Percentiles rank a stretch among this genome's conserved stretches.
Evolutionary conservation across 2,113 vertebrate genomes (phyloP).

Genomic region (Tringa solitaria): DNA sequence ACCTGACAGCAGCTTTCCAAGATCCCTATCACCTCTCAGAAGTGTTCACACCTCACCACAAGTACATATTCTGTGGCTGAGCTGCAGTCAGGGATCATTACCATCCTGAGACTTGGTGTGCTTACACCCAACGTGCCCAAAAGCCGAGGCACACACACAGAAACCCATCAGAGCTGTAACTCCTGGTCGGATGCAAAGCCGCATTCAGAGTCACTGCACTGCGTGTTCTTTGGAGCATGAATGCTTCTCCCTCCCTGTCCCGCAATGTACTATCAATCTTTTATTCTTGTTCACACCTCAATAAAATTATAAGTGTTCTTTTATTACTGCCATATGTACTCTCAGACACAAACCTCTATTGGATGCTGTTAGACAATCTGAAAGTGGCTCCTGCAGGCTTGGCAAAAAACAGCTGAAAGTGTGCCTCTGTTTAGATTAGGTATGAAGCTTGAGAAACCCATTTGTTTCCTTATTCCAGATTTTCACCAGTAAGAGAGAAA

Average conservation of each 20-base stretch:
- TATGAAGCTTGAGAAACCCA: background rate
- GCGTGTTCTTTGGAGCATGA: background rate
- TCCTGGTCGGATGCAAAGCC: background rate
- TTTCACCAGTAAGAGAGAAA: background rate
- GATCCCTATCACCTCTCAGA: background rate
- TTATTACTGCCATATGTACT: background rate
- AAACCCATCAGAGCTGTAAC: background rate
- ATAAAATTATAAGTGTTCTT: background rate
- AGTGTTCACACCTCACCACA: background rate
- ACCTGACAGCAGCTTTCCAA: background rate
- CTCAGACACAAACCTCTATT: background rate
- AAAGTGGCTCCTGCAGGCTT: background rate
- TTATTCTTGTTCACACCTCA: background rate
- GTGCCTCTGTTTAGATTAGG: background rate
- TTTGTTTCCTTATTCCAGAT: background rate
- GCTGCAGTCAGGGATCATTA: background rate
- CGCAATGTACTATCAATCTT: background rate
- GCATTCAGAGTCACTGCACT: background rate
- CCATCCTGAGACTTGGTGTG: background rate
- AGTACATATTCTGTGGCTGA: background rate
- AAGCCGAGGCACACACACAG: background rate
- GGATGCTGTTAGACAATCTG: background rate
- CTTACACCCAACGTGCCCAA: accelerated
- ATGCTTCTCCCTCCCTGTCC: background rate
- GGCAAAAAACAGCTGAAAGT: background rate